Evolutionary conservation across 2,113 vertebrate genomes (phyloP).

Genomic region (Leptodactylus fuscus): DNA sequence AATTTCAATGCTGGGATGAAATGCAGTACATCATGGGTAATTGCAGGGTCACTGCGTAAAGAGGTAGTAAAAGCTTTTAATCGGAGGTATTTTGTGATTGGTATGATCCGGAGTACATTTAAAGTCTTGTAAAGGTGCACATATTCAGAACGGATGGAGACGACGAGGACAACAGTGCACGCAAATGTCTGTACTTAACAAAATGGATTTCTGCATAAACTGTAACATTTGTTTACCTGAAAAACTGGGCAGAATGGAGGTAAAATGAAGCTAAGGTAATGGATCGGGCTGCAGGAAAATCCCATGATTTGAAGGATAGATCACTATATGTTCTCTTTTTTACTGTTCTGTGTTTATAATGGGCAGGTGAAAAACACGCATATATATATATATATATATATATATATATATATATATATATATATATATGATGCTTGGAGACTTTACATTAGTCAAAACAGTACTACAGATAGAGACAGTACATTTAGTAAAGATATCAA

Average conservation of each 20-base stretch:
- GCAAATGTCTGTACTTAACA: background rate
- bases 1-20: slow-evolving; percentile 80
- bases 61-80: slow-evolving; percentile 83
- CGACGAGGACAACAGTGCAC: background rate
- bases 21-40: slow-evolving; percentile 83
- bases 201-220: slow-evolving; percentile 22
- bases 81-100: slow-evolving; percentile 77
- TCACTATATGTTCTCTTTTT: background rate
- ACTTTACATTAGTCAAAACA: too few relatives aligned
- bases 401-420: too few relatives aligned
- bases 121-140: slow-evolving; percentile 72
- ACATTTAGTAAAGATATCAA: background rate
- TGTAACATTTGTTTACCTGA: background rate
- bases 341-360: background rate
- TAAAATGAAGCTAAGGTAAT: background rate
- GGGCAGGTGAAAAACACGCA: too few relatives aligned
- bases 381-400: too few relatives aligned
- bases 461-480: background rate
- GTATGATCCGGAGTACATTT: slow-evolving; percentile 74
- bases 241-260: background rate
- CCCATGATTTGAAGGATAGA: background rate
- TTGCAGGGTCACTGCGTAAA: slow-evolving; percentile 77
- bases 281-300: background rate
- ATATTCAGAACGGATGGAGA: slow-evolving; percentile 9
- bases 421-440: too few relatives aligned